These are phyloP conservation scores for Alloscopus bannaensis DNA, from an alignment of 2,888 invertebrate species.

Conservation along the genomic window DNA sequence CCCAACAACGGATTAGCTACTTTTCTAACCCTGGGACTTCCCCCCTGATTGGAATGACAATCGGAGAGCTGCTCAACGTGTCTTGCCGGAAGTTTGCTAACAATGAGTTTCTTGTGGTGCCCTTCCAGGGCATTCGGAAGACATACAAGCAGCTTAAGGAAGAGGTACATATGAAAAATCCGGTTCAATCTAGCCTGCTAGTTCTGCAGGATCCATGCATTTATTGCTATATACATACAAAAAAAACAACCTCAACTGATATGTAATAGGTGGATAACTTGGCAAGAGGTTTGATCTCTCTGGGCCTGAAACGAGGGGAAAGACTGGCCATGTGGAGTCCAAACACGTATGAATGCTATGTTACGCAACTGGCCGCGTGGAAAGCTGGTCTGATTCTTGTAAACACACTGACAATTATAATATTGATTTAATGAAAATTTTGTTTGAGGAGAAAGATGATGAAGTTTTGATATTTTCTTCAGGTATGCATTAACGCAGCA, in stretches of 20 bases:
- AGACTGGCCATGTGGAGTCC: constrained; percentile 87
- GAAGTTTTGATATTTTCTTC: constrained; percentile 3
- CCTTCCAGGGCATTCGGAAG: constrained; percentile 78
- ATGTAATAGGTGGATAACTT: constrained; percentile 80
- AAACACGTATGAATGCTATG: constrained; percentile 85
- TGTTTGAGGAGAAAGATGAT: not conserved
- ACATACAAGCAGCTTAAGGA: constrained; percentile 78
- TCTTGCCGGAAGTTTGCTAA: constrained; percentile 78
- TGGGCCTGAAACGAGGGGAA: constrained; percentile 85
- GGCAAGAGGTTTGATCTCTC: constrained; percentile 82
- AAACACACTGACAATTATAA: too few species aligned
- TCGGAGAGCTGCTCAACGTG: constrained; percentile 79
- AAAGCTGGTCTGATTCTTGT: constrained; percentile 85
- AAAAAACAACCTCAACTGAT: not conserved
- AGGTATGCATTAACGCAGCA: constrained; percentile 86
- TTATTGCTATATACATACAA: not conserved
- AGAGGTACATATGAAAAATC: constrained; percentile 73
- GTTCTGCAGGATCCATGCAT: not conserved
- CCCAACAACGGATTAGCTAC: constrained; percentile 76
- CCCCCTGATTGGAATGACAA: constrained; percentile 78
- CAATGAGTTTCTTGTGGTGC: constrained; percentile 79
- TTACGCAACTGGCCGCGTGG: constrained; percentile 83
- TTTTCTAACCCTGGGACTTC: constrained; percentile 77
- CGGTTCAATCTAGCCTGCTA: not conserved
- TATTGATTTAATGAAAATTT: constrained; percentile 5